Evolutionary conservation across 2,888 invertebrate genomes (phyloP).

Genomic region (Papilio gigon): DNA sequence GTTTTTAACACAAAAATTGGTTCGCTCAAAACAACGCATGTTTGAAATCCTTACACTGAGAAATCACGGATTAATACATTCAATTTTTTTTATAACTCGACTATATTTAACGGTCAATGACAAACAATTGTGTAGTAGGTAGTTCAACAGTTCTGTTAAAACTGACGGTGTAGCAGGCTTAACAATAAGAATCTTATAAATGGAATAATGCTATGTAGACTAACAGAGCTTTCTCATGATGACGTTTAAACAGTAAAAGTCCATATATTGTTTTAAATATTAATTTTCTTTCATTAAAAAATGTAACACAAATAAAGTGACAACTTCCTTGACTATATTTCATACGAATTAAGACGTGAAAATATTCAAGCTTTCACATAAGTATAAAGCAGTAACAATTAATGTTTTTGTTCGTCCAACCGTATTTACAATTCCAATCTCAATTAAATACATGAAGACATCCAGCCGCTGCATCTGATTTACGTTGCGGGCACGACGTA

Average conservation of each 20-base stretch:
- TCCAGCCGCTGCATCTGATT: constrained; percentile 64
- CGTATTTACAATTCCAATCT: constrained; percentile 51
- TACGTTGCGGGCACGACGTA: constrained; percentile 62
- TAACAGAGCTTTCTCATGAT: too few species aligned
- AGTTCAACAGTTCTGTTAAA: too few species aligned
- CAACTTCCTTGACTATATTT: constrained; percentile 1
- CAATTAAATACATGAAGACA: constrained; percentile 65
- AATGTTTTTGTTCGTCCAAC: constrained; percentile 45
- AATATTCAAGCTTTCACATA: constrained; percentile 22
- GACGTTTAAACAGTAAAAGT: too few species aligned
- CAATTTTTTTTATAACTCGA: constrained; percentile 34
- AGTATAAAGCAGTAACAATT: constrained; percentile 35
- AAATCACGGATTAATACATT: constrained; percentile 47
- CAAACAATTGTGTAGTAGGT: constrained; percentile 17
- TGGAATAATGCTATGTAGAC: too few species aligned
- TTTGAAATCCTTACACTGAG: constrained; percentile 58
- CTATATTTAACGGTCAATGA: constrained; percentile 40
- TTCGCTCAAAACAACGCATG: constrained; percentile 60
- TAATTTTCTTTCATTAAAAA: too few species aligned
- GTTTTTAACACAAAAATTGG: constrained; percentile 66
- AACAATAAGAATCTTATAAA: too few species aligned
- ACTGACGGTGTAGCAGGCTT: too few species aligned
- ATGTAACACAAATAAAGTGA: background rate
- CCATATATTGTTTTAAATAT: too few species aligned
- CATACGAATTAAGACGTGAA: constrained; percentile 28